Evolutionary conservation across 2,888 invertebrate species (phyloP), one percentile per base, ranked within the genome.

Genomic region (Micoletzkya japonica): DNA sequence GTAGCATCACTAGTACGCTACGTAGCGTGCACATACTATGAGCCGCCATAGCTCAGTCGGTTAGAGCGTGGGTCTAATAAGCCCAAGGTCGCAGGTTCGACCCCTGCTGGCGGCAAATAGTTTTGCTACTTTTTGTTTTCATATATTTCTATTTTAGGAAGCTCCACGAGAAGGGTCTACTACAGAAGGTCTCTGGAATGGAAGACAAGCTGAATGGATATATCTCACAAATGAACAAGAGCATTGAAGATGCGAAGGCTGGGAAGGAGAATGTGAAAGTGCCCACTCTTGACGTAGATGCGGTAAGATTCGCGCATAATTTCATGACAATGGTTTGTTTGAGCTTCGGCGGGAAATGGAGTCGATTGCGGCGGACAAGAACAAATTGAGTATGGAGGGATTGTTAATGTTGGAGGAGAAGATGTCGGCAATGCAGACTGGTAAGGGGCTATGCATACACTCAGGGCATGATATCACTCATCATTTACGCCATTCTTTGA

Each of bases 331-430:
- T 7, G 3, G 14, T 17, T 1, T 28, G 44, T 36, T 30, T 61
- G 64, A 83, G 83, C 71, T 85, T 6, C 77, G 83, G 1, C 78
- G 83, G 7, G 85, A 85, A 52, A 85, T 85, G 83, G 84, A 84
- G 58, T 79, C 81, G 1, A 84, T 85, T 17, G 77, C 84, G 4
- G 80, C 83, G 3, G 85, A 85, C 69, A 85, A 85, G 72, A 84
- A 83, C 75, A 85, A 85, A 61, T 68, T 85, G 68, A 81, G 79
- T 57, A 85, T 85, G 85, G 84, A 85, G 60, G 85, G 85, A 2
- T 71, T 85, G 36, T 67, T 85, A 58, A 83, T 83, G 61, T 56
- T 85, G 50, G 85, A 85, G 70, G 85, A 85, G 74, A 85, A 83
- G 70, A 83, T 85, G 74, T 77, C 77, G 14, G 68, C 81, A 26